phyloP scores from a whole-genome alignment of 2,888 invertebrate genomes.

The Pantelozetes paolii region DNA sequence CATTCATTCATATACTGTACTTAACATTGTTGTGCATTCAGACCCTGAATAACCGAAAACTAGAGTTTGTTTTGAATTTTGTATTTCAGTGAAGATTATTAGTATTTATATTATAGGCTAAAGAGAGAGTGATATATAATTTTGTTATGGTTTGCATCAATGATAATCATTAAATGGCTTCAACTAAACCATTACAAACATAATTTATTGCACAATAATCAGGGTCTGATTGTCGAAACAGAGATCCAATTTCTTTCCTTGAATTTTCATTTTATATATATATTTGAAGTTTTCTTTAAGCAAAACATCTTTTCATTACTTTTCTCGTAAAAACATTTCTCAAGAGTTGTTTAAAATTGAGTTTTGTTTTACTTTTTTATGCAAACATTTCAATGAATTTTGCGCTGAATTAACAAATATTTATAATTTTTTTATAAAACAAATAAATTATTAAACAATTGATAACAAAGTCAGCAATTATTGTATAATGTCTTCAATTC shows the following conservation, averaged over 20 bases:
- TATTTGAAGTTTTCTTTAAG: no score
- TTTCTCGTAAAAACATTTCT: no score
- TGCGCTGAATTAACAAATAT: no score
- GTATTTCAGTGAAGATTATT: neutral
- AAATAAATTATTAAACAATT: no score
- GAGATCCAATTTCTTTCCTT: neutral
- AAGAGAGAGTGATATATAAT: slow-evolving; percentile 21
- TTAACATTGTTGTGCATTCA: no score
- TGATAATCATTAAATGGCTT: slow-evolving; percentile 24
- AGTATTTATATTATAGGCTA: slow-evolving; percentile 33
- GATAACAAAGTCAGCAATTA: neutral
- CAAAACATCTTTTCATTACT: no score
- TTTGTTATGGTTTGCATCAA: slow-evolving; percentile 32
- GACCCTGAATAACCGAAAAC: neutral
- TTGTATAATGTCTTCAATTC: neutral
- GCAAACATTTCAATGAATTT: no score
- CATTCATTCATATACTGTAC: no score
- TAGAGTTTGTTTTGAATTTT: neutral
- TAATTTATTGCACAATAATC: slow-evolving; percentile 21
- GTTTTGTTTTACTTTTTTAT: no score
- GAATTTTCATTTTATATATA: no score
- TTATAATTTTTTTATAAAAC: no score
- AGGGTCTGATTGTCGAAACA: neutral
- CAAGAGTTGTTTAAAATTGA: no score
- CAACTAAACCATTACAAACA: slow-evolving; percentile 27